These are phyloP conservation scores for Characodon lateralis DNA, from an alignment of 2,797 vertebrate genomes.

Conservation along the genomic window DNA sequence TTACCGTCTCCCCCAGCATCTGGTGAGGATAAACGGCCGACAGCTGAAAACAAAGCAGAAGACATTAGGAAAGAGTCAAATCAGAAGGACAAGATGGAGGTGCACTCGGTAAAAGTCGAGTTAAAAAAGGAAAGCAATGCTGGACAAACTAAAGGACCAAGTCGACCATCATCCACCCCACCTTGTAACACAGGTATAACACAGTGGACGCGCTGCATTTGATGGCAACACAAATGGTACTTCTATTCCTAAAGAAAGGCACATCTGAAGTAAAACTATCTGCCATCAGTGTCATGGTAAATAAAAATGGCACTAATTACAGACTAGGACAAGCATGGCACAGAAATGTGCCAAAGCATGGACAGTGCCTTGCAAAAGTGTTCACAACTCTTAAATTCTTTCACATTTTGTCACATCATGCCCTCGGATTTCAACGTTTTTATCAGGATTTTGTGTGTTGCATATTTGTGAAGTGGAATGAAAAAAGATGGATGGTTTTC, in stretches of 20 bases:
- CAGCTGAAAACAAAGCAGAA: slow-evolving; percentile 39
- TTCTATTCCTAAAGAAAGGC: background rate
- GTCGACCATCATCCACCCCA: slow-evolving; percentile 72
- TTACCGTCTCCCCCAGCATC: slow-evolving; percentile 38
- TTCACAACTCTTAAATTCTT: background rate
- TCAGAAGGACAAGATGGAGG: slow-evolving; percentile 67
- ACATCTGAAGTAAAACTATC: background rate
- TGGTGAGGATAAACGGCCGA: slow-evolving; percentile 33
- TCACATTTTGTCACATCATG: too few relatives aligned
- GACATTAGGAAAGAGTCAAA: slow-evolving; percentile 38
- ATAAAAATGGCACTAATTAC: background rate
- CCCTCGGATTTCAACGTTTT: too few relatives aligned
- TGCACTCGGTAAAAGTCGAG: slow-evolving; percentile 60
- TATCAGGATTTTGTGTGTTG: background rate
- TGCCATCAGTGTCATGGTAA: background rate
- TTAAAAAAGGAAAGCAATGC: slow-evolving; percentile 54
- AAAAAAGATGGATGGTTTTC: background rate
- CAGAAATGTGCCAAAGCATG: too few relatives aligned
- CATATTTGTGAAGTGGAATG: background rate
- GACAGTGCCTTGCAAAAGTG: background rate
- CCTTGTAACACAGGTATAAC: slow-evolving; percentile 72
- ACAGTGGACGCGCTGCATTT: background rate
- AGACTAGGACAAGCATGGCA: background rate
- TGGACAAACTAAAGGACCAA: slow-evolving; percentile 39
- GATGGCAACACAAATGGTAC: background rate